Base-by-base conservation (phyloP, 1,140 invertebrate genomes). In the Cyphomyrmex costatus region DNA sequence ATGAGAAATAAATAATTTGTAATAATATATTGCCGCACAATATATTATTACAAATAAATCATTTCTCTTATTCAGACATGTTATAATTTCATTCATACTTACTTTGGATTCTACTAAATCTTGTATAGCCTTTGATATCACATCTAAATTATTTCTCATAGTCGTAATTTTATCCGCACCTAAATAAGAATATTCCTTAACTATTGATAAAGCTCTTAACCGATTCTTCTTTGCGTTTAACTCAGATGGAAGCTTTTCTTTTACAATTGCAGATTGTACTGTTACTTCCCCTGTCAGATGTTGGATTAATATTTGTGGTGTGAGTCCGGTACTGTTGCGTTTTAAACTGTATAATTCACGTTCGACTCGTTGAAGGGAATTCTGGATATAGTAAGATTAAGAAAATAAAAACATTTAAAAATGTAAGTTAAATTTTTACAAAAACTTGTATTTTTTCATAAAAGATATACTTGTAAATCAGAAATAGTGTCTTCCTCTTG, bases 241-340 rank as follows among this genome's bases (percentile, higher is more conserved):
- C 93, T 98, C 98, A 89, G 97, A 96, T 0, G 98, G 97, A 27
- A 98, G 92, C 92, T 98, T 97, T 92, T 98, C 97, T 68, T 97
- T 97, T 0, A 97, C 96, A 21, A 98, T 96, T 91, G 98, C 91
- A 3, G 86, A 93, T 61, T 92, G 91, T 0, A 96, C 96, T 90
- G 97, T 97, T 10, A 97, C 96, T 95, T 98, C 98, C 93, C 98
- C 98, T 87, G 97, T 96, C 53, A 98, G 93, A 91, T 96, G 96
- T 94, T 97, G 96, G 24, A 98, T 95, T 5, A 96, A 94, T 56
- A 96, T 94, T 84, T 94, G 93, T 1, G 94, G 94, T 5, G 95
- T 95, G 73, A 96, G 94, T 19, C 95, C 95, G 6, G 94, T 91
- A 60, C 95, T 95, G 63, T 95, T 95, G 85, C 95, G 95, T 14